Base-by-base conservation (phyloP, 2,888 invertebrate genomes). In the Diarsia brunnea region DNA sequence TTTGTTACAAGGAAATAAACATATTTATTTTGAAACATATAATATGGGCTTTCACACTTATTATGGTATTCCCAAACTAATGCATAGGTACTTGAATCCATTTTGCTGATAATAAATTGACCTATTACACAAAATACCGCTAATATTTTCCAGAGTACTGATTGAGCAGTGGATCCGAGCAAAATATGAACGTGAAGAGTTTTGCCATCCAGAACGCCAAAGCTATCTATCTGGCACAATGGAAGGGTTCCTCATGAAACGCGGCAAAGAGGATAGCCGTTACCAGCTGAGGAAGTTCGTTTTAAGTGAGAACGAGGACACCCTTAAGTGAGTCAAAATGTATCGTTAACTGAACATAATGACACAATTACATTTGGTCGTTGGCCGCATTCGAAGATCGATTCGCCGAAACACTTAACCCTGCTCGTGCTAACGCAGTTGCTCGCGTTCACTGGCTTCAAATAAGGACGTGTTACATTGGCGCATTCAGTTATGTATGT, bases 81-180 rank as follows among this genome's bases (percentile, higher is more conserved):
- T 21, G 12, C n/a, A 55, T 58, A 27, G 58, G 16, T 16, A 63
- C 43, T 7, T 45, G n/a, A n/a, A 65, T 16, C 19, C 4, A 70
- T 38, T 53, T 49, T 14, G 14, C 12, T 5, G 12, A 16, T 12
- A 14, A 21, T 43, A 65, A 16, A 49, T 21, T 19, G 27, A 7
- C n/a, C 69, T 45, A 14, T 43, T 31, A 55, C 16, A 47, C 55
- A 75, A 69, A 31, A 31, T 27, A 49, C 24, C 31, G 31, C 27
- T 7, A 51, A 51, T 73, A 51, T 64, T 75, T 95, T 96, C 14
- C 95, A 99, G 99, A 92, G 98, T 99, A 65, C 96, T 99, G 73
- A 97, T 98, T 78, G 98, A 98, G 91, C 99, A 99, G 93, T 99
- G 98, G 98, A 99, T 99, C 82, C 97, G 98, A 84, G 98, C 98